phyloP scores from a whole-genome alignment of 64 coral and sea anemone genomes.

The Acropora tenuis region DNA sequence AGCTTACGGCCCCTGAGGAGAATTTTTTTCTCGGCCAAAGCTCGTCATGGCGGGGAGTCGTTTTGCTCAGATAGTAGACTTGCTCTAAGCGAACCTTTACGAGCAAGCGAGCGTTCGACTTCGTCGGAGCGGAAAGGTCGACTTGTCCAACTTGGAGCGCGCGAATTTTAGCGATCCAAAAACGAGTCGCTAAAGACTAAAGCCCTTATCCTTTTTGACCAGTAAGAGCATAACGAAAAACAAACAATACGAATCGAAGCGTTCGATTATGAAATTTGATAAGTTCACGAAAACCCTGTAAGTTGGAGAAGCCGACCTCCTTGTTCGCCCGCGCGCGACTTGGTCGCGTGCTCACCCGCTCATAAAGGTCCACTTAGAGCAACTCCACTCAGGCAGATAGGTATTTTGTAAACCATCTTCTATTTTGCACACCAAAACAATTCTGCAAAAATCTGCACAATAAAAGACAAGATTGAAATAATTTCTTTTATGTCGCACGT shows the following conservation, averaged over 20 bases:
- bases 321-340: not conserved
- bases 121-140: constrained; percentile 15
- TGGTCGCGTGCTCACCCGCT: constrained; percentile 8
- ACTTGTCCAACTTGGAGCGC: constrained; percentile 9
- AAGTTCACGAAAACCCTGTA: constrained; percentile 4
- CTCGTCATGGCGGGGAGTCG: no score
- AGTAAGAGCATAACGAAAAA: constrained; percentile 11
- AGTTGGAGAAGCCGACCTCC: not conserved
- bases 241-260: constrained; percentile 10
- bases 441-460: constrained; percentile 17
- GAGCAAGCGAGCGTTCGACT: constrained; percentile 8
- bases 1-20: no score
- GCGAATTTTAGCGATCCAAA: constrained; percentile 14
- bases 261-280: constrained; percentile 12
- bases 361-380: constrained; percentile 9
- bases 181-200: constrained; percentile 3
- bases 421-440: constrained; percentile 17
- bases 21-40: no score
- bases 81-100: constrained; percentile 2
- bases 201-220: constrained; percentile 6
- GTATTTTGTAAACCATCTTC: constrained; percentile 17
- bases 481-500: constrained; percentile 13
- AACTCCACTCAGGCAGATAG: constrained; percentile 2
- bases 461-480: constrained; percentile 18
- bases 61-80: not conserved